Percentiles rank a stretch among this genome's conserved stretches.
Evolutionary conservation across 2,113 vertebrate species (phyloP).

Genomic region (Oxyruncus cristatus): DNA sequence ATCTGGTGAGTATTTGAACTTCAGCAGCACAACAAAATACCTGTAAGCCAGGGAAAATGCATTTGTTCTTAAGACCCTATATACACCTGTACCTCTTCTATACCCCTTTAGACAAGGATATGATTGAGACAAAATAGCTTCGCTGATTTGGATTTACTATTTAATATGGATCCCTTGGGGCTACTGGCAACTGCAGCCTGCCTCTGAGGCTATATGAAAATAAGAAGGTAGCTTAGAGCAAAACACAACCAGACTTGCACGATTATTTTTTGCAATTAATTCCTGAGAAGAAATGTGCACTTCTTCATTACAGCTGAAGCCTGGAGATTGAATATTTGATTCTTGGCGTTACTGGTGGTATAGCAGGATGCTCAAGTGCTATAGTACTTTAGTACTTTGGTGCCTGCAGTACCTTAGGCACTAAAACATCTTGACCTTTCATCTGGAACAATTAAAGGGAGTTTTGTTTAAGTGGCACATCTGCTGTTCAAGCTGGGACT

Average conservation of each 20-base stretch:
- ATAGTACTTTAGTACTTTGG: too few relatives aligned
- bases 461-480: conserved; percentile 17
- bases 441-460: conserved; percentile 32
- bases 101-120: background rate
- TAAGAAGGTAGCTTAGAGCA: background rate
- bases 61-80: background rate
- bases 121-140: background rate
- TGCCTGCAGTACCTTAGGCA: background rate
- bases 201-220: background rate
- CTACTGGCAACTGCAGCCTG: background rate
- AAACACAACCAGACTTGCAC: background rate
- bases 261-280: background rate
- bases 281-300: background rate
- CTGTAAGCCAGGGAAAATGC: background rate
- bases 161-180: background rate
- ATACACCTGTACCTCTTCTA: background rate
- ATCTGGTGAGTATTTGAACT: background rate
- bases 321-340: background rate
- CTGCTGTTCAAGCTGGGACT: conserved; percentile 44
- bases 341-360: background rate
- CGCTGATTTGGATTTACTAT: background rate
- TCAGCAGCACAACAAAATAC: background rate
- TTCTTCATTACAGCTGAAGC: background rate
- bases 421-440: conserved; percentile 13
- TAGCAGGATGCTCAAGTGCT: background rate